Percentiles rank a stretch among this genome's conserved stretches.
phyloP scores from a whole-genome alignment of 2,113 vertebrate species.

The Sceloporus tristichus region DNA sequence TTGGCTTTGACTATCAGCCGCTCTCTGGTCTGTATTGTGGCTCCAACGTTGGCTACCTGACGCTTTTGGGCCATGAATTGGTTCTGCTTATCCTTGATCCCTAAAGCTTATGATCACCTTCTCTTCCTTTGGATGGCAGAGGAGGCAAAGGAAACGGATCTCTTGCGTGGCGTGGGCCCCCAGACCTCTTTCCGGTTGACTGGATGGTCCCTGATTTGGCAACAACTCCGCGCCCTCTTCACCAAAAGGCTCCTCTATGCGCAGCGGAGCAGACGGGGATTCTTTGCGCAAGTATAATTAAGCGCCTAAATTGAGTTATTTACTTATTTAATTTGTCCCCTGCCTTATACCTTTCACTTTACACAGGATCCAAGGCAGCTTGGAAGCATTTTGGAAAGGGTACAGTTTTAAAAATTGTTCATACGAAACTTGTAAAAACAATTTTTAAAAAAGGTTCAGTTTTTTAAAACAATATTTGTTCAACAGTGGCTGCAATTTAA shows the following conservation, averaged over 20 bases:
- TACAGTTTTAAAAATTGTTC: too few species aligned
- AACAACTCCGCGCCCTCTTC: conserved; percentile 89
- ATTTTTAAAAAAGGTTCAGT: too few species aligned
- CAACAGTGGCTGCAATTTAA: too few species aligned
- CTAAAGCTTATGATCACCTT: too few species aligned
- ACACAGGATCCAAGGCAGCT: too few species aligned
- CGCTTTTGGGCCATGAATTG: neutral
- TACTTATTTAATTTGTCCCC: too few species aligned
- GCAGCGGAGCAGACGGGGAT: conserved; percentile 82
- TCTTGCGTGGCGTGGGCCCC: conserved; percentile 62
- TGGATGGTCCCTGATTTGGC: conserved; percentile 80
- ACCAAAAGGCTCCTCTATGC: conserved; percentile 87
- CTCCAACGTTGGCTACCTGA: neutral
- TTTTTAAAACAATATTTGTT: too few species aligned
- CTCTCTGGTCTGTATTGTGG: neutral
- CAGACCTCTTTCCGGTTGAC: conserved; percentile 51
- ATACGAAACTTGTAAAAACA: too few species aligned
- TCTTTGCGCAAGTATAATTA: conserved; percentile 85
- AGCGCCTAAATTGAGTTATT: neutral
- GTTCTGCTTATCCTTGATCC: neutral
- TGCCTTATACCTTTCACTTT: neutral
- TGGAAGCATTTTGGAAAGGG: too few species aligned
- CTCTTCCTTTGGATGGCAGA: conserved; percentile 18
- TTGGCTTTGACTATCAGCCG: too few species aligned
- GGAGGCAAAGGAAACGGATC: conserved; percentile 80